Evolutionary conservation across 2,888 invertebrate genomes (phyloP), one percentile per base, ranked within the genome.

Genomic region (Papilio gigon): DNA sequence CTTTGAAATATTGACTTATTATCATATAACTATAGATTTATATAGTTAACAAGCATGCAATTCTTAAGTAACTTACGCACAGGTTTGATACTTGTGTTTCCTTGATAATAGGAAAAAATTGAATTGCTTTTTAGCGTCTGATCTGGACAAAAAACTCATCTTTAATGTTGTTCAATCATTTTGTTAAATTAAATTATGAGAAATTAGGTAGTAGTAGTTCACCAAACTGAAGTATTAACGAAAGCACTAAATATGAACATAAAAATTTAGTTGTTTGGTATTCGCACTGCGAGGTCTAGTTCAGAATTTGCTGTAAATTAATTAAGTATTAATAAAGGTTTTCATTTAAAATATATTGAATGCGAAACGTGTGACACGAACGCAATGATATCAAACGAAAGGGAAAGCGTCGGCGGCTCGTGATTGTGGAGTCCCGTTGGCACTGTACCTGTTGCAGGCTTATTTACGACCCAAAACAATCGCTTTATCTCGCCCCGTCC

Each of bases 401-500:
- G 88, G 83, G 90, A 91, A 87, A 90, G 90, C 85, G 82, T 82
- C 84, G 84, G 83, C 72, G 72, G 75, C 77, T 75, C 89, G 87
- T 89, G 88, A 88, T 86, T 86, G 85, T 83, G 81, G 85, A 87
- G 84, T 87, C 88, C 88, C 87, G 88, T 86, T 88, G 84, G 84
- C 88, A 86, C 80, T 77, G 82, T 92, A 92, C 92, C 92, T 91
- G 92, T 92, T 92, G 92, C 91, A 87, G 88, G 83, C 87, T 89
- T 90, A 92, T 92, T 92, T 92, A 91, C 88, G 92, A 90, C 85
- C 91, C 89, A 90, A 90, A 92, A 92, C 92, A 92, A 89, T 83
- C 90, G 89, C 88, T 90, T 90, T 90, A 91, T 91, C 91, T 91
- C 88, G 79, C 80, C 79, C 82, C 85, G 85, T 84, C 87, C 88